A percentile compares a stretch with the other conserved stretches of the same genome.
Conservation (phyloP, 1,140 invertebrate species). For the Nasonia vitripennis region DNA sequence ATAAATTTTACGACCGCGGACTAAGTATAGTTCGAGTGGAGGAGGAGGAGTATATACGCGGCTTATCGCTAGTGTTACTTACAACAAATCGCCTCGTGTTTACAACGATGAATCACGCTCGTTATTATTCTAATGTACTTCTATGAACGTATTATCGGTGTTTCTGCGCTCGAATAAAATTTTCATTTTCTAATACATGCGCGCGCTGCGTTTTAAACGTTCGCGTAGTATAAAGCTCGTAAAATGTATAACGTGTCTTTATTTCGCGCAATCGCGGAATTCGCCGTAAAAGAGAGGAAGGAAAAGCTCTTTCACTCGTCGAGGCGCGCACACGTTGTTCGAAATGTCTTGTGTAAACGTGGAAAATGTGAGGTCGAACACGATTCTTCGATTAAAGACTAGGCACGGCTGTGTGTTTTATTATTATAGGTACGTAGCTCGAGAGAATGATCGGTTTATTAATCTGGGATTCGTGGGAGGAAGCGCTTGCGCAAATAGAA, state of each 20-base stretch:
- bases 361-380: not conserved
- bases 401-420: not conserved
- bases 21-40: not conserved
- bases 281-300: not conserved
- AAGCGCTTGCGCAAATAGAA: not conserved
- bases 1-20: not conserved
- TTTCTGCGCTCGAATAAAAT: not conserved
- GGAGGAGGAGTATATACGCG: not conserved
- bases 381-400: not conserved
- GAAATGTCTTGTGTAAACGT: not conserved
- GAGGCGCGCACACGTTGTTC: no score
- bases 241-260: not conserved
- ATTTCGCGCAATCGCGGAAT: slow-evolving; percentile 25
- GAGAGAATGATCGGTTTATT: not conserved
- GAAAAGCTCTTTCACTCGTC: not conserved
- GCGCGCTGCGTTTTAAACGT: not conserved
- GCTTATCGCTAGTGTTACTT: not conserved
- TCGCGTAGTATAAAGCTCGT: not conserved
- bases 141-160: not conserved
- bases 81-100: slow-evolving; percentile 11
- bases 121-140: not conserved
- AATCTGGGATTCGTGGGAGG: not conserved
- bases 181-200: slow-evolving; percentile 9
- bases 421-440: not conserved
- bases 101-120: slow-evolving; percentile 19